phyloP scores from a whole-genome alignment of 2,888 invertebrate genomes.

The Epinotia brunnichana region DNA sequence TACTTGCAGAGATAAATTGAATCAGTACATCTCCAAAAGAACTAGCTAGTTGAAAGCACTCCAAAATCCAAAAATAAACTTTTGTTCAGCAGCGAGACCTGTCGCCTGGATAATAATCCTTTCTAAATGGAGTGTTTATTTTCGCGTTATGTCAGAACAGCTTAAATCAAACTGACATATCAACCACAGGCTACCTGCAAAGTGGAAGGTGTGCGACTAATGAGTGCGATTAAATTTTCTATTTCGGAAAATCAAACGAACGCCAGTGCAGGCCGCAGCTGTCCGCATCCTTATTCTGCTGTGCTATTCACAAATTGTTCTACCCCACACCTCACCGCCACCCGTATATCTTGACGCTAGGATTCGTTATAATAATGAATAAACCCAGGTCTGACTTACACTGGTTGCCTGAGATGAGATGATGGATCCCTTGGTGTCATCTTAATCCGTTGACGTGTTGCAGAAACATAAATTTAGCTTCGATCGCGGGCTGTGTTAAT shows the following conservation, averaged over 20 bases:
- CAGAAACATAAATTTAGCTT: constrained; percentile 80
- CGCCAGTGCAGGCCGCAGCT: constrained; percentile 59
- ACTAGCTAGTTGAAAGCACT: neutral
- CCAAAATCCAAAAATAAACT: neutral
- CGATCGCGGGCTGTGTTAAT: constrained; percentile 78
- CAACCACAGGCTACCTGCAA: neutral
- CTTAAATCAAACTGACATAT: constrained; percentile 1
- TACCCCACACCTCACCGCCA: neutral
- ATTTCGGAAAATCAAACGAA: constrained; percentile 46
- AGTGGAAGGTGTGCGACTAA: constrained; percentile 8
- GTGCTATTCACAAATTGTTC: neutral
- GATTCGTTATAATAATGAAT: neutral
- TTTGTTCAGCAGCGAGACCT: neutral
- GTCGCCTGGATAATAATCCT: neutral
- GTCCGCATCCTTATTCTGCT: constrained; percentile 60
- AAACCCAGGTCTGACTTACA: neutral
- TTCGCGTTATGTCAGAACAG: neutral
- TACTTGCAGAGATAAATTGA: neutral
- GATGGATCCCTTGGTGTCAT: constrained; percentile 52
- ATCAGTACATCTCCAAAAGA: neutral
- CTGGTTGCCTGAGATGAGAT: neutral
- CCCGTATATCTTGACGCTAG: neutral
- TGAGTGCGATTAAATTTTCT: constrained; percentile 37
- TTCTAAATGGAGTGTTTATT: neutral
- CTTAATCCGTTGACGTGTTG: constrained; percentile 71